A percentile compares a stretch with the other conserved stretches of the same genome.
These are phyloP conservation scores for Patiria pectinifera DNA, from an alignment of 53 echinoderm and acorn worm species.

Conservation along the genomic window DNA sequence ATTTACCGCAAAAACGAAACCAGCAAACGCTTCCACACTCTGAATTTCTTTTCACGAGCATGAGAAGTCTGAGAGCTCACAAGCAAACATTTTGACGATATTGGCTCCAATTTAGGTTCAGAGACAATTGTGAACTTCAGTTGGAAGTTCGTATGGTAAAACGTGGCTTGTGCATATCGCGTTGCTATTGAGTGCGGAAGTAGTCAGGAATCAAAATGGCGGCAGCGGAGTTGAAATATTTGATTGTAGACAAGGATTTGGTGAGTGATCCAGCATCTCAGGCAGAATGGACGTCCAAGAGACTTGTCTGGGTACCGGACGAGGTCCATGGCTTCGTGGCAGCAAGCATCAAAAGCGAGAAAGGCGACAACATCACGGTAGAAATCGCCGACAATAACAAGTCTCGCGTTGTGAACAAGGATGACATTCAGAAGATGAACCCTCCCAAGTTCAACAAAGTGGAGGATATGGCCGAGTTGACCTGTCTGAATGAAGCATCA, in stretches of 20 bases:
- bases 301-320: conserved; percentile 93
- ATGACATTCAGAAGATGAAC: conserved; percentile 99
- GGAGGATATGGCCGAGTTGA: conserved; percentile 98
- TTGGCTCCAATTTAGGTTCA: background rate
- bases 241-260: conserved; percentile 85
- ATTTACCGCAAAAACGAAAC: conserved; percentile 47
- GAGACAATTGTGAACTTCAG: conserved; percentile 16
- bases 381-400: conserved; percentile 87
- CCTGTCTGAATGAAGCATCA: conserved; percentile 95
- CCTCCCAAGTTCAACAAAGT: conserved; percentile 99
- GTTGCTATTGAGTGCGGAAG: conserved; percentile 63
- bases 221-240: conserved; percentile 83
- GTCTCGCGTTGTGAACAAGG: conserved; percentile 75
- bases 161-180: background rate
- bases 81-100: conserved; percentile 4
- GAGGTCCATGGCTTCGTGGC: conserved; percentile 91
- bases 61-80: background rate
- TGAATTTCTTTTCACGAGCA: background rate
- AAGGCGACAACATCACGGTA: conserved; percentile 84
- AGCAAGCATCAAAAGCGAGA: conserved; percentile 87
- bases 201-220: conserved; percentile 73
- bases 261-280: conserved; percentile 90
- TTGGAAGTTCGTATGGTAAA: conserved; percentile 42
- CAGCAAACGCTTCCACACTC: background rate
- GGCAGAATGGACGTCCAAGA: conserved; percentile 94